Base-by-base conservation (phyloP, 2,797 vertebrate genomes). In the Novumbra hubbsi region DNA sequence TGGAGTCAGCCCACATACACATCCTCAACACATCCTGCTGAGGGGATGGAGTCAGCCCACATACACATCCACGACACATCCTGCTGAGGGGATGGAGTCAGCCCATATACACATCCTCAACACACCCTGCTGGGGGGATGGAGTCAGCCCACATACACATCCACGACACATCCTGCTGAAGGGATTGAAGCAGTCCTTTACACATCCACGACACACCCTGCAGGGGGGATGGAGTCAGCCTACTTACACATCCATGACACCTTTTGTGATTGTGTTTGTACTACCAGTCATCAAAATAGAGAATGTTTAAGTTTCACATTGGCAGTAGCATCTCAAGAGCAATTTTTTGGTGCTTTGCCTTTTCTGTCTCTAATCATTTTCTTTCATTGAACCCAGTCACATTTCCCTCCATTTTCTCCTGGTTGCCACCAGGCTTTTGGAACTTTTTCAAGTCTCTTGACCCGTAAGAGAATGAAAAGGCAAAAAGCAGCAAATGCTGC, bases 381-480 rank as follows among this genome's bases (percentile, higher is more conserved):
- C 21, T 66, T 86, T 84, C 85, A 86, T 85, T 80, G 81, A 81
- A 78, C 64, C 67, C 78, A 76, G 45, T 85, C 81, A 80, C 80
- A 81, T 81, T 84, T 87, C 79, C 78, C 67, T 84, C 68, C 79
- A 65, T 84, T 84, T 24, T 11, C 70, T 83, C 71, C 78, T 73
- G 21, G 49, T 52, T 32, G 81, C 83, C 83, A 81, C 73, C 63
- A 78, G 82, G 72, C 86, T 83, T 86, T 80, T 81, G 84, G 82
- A 88, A 87, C 80, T 89, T 86, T 82, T 78, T 87, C 83, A 86
- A 85, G 77, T 88, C 80, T 87, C 83, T 74, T 89, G 89, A 91
- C 90, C 92, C 90, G 86, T 87, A 86, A 92, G 79, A 80, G 84
- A 88, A 87, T 81, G 78, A 84, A 87, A 85, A 87, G 80, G 77